Base-by-base conservation (phyloP, 1,140 invertebrate species). In the Cyrtorhinus lividipennis region DNA sequence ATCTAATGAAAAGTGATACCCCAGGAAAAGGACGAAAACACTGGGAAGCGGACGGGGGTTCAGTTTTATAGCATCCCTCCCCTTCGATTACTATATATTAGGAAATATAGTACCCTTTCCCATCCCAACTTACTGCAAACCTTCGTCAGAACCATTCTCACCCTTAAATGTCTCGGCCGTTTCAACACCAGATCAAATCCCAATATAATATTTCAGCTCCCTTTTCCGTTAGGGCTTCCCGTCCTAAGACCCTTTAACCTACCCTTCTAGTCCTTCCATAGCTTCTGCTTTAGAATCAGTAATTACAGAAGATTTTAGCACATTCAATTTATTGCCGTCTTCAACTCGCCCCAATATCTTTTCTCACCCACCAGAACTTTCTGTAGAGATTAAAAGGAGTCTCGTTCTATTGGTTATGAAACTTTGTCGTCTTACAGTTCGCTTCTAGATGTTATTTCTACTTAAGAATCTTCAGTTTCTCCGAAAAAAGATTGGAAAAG, bases 71-170 rank as follows among this genome's bases (percentile, higher is more conserved):
- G 48, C 30, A 38, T 8, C 5, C 48, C 20, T 53, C 48, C 48
- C 48, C 48, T 53, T 53, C 48, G 48, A 53, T 53, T 53, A 53
- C 48, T 53, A 53, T 53, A 53, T 53, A 53, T 53, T 53, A 53
- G 48, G 48, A 53, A 53, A 53, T 53, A 53, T 53, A 53, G 48
- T 53, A 13, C 48, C 48, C 20, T 20, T 5, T n/a, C n/a, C n/a
- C n/a, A n/a, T n/a, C n/a, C n/a, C n/a, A n/a, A n/a, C n/a, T n/a
- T n/a, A n/a, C n/a, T n/a, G n/a, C n/a, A n/a, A n/a, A n/a, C n/a
- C n/a, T n/a, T n/a, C 48, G 5, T 53, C 48, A 5, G 10, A 22
- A 20, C 48, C 48, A 8, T 53, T 53, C 20, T 53, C 48, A 20
- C 48, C 48, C 48, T 53, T 53, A 53, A 53, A 53, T 53, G 48